A percentile compares a stretch with the other conserved stretches of the same genome.
These are phyloP conservation scores for Dasypus novemcinctus DNA, from an alignment of 2,113 vertebrate genomes.

Conservation along the genomic window DNA sequence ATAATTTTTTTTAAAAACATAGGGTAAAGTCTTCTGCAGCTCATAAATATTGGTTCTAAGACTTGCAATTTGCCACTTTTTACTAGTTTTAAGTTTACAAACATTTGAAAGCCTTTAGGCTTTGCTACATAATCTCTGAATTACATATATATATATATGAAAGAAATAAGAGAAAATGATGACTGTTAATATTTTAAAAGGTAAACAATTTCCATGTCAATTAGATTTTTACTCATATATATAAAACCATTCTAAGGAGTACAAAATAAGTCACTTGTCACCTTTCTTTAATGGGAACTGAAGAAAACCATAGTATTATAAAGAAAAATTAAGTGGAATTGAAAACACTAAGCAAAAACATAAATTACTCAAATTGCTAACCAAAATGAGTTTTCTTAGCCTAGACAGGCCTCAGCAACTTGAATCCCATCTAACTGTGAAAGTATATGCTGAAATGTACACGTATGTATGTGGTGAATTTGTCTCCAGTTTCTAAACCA, in stretches of 20 bases:
- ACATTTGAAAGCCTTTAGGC: background rate
- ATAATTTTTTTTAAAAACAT: background rate
- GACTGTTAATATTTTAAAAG: background rate
- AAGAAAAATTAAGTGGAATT: background rate
- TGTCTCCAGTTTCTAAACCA: background rate
- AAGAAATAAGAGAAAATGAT: background rate
- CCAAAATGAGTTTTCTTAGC: background rate
- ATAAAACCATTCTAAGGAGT: background rate
- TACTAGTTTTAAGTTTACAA: background rate
- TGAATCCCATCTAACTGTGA: background rate
- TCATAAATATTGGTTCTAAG: background rate
- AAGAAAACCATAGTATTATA: background rate
- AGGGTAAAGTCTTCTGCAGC: background rate
- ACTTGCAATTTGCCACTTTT: background rate
- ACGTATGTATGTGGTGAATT: too few species aligned
- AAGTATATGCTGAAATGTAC: background rate
- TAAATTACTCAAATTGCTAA: background rate
- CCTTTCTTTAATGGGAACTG: conserved; percentile 35
- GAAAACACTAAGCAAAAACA: conserved; percentile 29
- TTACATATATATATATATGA: background rate
- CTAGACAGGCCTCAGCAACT: background rate
- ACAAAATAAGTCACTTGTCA: background rate
- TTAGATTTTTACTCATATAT: conserved; percentile 21
- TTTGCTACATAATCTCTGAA: background rate
- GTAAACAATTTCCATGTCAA: background rate